phyloP scores from a whole-genome alignment of 1,140 invertebrate species.

The Drosophila tropicalis region DNA sequence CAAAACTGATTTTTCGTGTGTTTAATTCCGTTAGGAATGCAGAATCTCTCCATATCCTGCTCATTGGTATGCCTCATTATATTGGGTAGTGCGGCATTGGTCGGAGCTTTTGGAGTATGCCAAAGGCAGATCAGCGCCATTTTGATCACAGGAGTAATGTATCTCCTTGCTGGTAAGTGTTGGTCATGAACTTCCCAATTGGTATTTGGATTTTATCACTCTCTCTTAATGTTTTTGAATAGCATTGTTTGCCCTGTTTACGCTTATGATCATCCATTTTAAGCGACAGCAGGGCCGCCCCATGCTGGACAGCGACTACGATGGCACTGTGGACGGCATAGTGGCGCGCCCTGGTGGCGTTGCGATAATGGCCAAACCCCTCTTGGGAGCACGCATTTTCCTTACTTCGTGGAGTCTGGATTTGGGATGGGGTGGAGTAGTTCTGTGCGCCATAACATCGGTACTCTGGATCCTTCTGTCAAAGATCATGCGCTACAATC shows the following conservation, averaged over 20 bases:
- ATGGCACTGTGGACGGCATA: slow-evolving; percentile 89
- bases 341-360: slow-evolving; percentile 84
- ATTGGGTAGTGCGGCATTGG: slow-evolving; percentile 90
- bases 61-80: slow-evolving; percentile 94
- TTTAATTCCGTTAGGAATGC: slow-evolving; percentile 89
- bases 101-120: slow-evolving; percentile 93
- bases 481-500: slow-evolving; percentile 95
- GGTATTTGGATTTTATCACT: neutral
- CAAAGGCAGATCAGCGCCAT: slow-evolving; percentile 95
- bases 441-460: slow-evolving; percentile 89
- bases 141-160: slow-evolving; percentile 95
- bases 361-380: slow-evolving; percentile 73
- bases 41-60: slow-evolving; percentile 96
- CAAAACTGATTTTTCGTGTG: neutral
- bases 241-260: slow-evolving; percentile 95
- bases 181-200: neutral
- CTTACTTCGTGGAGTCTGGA: slow-evolving; percentile 92
- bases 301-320: slow-evolving; percentile 84
- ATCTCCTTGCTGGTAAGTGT: slow-evolving; percentile 91
- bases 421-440: slow-evolving; percentile 92
- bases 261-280: slow-evolving; percentile 94
- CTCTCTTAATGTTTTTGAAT: slow-evolving; percentile 54
- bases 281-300: slow-evolving; percentile 90
- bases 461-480: slow-evolving; percentile 93
- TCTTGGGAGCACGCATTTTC: slow-evolving; percentile 88